Evolutionary conservation across 2,888 invertebrate species (phyloP).

Genomic region (Podabrus alpinus): DNA sequence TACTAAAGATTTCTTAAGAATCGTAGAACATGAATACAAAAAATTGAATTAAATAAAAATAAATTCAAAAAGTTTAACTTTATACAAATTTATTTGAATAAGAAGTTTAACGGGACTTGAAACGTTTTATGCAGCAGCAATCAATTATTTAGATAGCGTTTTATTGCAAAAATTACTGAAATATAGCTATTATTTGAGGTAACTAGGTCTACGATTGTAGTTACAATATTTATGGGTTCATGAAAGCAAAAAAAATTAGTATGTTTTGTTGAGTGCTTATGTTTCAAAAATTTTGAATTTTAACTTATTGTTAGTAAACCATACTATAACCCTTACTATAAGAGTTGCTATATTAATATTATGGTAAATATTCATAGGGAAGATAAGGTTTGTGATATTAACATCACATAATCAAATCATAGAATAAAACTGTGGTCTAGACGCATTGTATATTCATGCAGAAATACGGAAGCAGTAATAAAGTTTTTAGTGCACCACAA

Average conservation of each 20-base stretch:
- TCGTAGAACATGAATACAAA: neutral
- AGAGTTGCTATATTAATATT: neutral
- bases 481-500: neutral
- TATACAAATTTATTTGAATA: neutral
- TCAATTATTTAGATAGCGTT: neutral
- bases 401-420: neutral
- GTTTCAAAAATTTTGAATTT: neutral
- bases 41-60: neutral
- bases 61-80: neutral
- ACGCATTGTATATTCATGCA: conserved; percentile 11
- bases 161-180: neutral
- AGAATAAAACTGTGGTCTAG: conserved; percentile 17
- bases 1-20: neutral
- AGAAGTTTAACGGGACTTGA: neutral
- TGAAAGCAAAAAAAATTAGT: neutral
- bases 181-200: neutral
- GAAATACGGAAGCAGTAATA: conserved; percentile 1
- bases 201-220: neutral
- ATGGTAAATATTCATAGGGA: neutral
- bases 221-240: neutral
- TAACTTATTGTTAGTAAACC: neutral
- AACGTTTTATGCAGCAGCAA: neutral
- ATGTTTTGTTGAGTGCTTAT: neutral
- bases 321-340: neutral
- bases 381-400: neutral